Evolutionary conservation across 2,797 vertebrate genomes (phyloP), one percentile per base, ranked within the genome.

Genomic region (Percopsis omiscomaycus): DNA sequence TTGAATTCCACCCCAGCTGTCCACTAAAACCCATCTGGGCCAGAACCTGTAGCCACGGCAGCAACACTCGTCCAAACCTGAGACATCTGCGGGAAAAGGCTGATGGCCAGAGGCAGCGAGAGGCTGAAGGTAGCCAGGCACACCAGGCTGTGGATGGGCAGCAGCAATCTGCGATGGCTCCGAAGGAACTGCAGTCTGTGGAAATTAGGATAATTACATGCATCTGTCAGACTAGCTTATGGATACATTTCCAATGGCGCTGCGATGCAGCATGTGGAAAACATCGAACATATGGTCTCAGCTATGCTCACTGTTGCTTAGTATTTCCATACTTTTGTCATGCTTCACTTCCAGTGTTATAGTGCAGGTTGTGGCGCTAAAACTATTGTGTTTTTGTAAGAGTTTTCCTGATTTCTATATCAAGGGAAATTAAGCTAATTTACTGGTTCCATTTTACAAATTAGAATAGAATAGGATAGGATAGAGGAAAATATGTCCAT

Each of bases 61-160:
- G 61, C 16, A 12, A 48, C 37, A 44, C 89, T 14, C 14, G 73
- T n/a, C 1, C 62, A 47, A 91, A 99, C 98, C 95, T 99, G 94
- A 1, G 98, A 98, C 94, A 98, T 98, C 92, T 99, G 98, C 0
- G 98, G 98, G 84, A 99, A 99, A 84, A 99, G 95, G 87, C 96
- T 98, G 93, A 99, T 98, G 87, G 97, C 98, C 84, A 99, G 82
- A 0, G 97, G 98, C 86, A 99, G 93, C 11, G 98, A 98, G 79
- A 99, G 92, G 81, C 94, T 95, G 0, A 99, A 99, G 74, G 96
- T 95, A 32, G 94, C 93, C 83, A 98, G 93, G 91, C 98, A 99
- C 90, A 98, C 96, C 0, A 94, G 62, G 88, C 96, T 95, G 91
- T 99, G 98, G 75, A 98, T 91, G 0, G 98, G 96, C 55, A 99